Evolutionary conservation across 2,888 invertebrate species (phyloP), one percentile per base, ranked within the genome.

Genomic region (Alviniconcha strummeri): DNA sequence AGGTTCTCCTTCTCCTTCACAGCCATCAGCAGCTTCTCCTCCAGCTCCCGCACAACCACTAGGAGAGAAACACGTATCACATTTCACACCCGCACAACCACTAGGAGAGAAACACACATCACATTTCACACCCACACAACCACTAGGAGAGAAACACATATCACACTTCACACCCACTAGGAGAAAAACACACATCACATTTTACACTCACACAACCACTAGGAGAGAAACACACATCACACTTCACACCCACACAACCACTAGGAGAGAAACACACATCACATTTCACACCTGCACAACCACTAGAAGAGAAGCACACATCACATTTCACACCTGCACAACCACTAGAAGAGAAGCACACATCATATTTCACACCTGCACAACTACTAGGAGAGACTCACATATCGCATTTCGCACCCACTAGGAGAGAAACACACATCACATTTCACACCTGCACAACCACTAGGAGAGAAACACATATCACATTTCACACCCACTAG

Each of bases 1-100:
- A 92, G 80, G 76, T 90, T 91, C 84, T 92, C 91, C 80, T 90
- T 91, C 82, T 92, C 91, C 83, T 92, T 92, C 75, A 90, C 89
- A n/a, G 89, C 88, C 36, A 92, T 87, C 78, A 90, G 90, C 55
- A 91, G 85, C 84, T 90, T 88, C 78, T 91, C 91, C 86, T 92
- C 92, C 71, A 92, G 84, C 36, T 88, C 89, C 78, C 88, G 86
- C 17, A 90, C 88, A 11, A 90, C 88, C 77, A 87, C 91, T 91
- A 84, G 60, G 5, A 55, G 55, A 75, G 13, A 78, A 13, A 3
- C 9, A 11, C 60, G 4, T 4, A 13, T 8, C 60, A 60, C 60
- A 60, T 13, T 60, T 60, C 13, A 60, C 60, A 36, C 89, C 78
- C 88, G 86, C 17, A 90, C 88, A 11, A 90, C 88, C 77, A 87